Evolutionary conservation across 1,140 invertebrate species (phyloP).

Genomic region (Kradibia gibbosae): DNA sequence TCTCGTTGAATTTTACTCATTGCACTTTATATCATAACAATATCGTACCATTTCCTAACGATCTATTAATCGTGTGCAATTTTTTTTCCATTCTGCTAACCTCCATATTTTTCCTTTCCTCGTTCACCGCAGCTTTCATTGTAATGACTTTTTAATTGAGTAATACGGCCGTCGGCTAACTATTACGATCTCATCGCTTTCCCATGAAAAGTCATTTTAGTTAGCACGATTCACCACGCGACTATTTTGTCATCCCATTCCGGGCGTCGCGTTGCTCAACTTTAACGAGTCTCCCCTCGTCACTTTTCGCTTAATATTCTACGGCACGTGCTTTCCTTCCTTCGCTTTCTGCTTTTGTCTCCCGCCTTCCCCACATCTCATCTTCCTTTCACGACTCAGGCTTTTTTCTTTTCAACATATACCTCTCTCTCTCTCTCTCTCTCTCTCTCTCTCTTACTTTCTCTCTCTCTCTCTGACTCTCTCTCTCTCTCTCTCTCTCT

Average conservation of each 20-base stretch:
- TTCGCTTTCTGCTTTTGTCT: neutral
- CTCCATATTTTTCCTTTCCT: neutral
- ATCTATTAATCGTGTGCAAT: neutral
- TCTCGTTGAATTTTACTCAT: neutral
- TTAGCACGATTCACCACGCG: too few relatives aligned
- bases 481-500: neutral
- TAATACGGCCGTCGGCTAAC: neutral
- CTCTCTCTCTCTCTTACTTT: neutral
- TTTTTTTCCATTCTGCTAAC: neutral
- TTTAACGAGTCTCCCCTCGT: neutral
- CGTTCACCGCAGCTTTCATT: too few relatives aligned
- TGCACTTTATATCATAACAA: neutral
- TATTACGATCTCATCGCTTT: constrained; percentile 12
- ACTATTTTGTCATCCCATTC: constrained; percentile 25
- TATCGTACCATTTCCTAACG: neutral
- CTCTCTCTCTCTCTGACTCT: neutral
- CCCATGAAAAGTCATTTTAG: constrained; percentile 11
- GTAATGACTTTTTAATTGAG: constrained; percentile 2
- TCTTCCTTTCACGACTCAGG: too few relatives aligned
- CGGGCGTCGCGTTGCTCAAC: neutral
- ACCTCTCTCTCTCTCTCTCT: neutral
- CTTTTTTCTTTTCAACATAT: neutral
- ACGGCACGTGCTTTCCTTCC: neutral
- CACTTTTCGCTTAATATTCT: neutral
- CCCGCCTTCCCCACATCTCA: too few relatives aligned